Percentiles rank a stretch among this genome's conserved stretches.
These are phyloP conservation scores for Halcyon leucocephala DNA, from an alignment of 2,797 vertebrate genomes.

Conservation along the genomic window DNA sequence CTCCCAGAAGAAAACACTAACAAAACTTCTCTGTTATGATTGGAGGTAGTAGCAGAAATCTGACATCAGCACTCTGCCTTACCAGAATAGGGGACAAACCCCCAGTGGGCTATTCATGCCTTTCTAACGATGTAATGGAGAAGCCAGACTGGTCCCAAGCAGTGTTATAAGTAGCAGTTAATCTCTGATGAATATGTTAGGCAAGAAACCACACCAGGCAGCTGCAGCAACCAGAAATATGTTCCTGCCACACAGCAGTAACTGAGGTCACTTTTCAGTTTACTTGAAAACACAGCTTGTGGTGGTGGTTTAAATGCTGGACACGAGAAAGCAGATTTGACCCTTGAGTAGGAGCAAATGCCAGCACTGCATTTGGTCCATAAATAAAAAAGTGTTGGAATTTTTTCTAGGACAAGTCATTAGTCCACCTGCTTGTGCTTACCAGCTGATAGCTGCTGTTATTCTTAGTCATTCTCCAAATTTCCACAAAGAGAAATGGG, in stretches of 20 bases:
- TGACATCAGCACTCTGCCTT: neutral
- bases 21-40: fast-evolving
- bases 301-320: neutral
- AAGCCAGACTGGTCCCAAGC: neutral
- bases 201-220: neutral
- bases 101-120: neutral
- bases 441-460: conserved; percentile 19
- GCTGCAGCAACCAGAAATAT: neutral
- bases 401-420: neutral
- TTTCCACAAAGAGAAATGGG: neutral
- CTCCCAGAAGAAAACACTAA: neutral
- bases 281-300: neutral
- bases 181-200: neutral
- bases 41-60: neutral
- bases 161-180: neutral
- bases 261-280: neutral
- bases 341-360: neutral
- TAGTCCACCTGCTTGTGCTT: neutral
- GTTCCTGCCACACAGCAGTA: neutral
- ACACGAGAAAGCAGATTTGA: neutral
- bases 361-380: neutral
- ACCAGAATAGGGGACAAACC: neutral
- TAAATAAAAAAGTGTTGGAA: neutral
- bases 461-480: neutral
- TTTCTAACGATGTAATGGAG: neutral